phyloP scores from a whole-genome alignment of 2,797 vertebrate species.

The Diplodus puntazzo region DNA sequence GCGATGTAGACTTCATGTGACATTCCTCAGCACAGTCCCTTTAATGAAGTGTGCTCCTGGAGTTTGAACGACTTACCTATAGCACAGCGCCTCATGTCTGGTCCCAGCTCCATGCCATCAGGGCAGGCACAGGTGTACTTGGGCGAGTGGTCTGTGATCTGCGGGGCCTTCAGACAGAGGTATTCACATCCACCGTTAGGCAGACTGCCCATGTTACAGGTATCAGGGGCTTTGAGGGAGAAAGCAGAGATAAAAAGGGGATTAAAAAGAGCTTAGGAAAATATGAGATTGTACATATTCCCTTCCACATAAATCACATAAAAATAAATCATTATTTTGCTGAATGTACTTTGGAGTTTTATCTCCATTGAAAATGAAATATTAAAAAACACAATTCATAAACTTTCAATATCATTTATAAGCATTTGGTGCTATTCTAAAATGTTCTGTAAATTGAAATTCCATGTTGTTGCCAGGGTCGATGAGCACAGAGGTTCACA shows the following conservation, averaged over 20 bases:
- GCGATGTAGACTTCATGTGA: constrained; percentile 13
- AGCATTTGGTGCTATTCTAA: constrained; percentile 1
- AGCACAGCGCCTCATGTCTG: constrained; percentile 95
- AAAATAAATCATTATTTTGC: background rate
- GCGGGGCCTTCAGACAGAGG: constrained; percentile 97
- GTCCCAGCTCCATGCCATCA: constrained; percentile 93
- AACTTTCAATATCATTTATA: background rate
- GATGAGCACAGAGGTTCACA: constrained; percentile 5
- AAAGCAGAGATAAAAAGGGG: constrained; percentile 14
- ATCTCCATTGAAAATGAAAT: background rate
- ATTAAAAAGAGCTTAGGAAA: background rate
- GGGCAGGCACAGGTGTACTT: constrained; percentile 97
- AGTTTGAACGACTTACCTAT: constrained; percentile 82
- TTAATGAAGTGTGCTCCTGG: constrained; percentile 1
- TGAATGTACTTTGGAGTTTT: background rate
- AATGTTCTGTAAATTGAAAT: constrained; percentile 9
- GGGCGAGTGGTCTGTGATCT: constrained; percentile 94
- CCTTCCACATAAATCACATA: background rate
- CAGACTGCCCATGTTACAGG: constrained; percentile 91
- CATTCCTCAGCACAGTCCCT: constrained; percentile 17
- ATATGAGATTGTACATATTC: background rate
- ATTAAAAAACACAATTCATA: background rate
- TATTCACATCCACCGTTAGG: constrained; percentile 97
- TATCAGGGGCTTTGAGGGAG: constrained; percentile 87
- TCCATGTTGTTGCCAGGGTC: background rate